phyloP scores from a whole-genome alignment of 2,113 vertebrate species.

The Morone saxatilis region DNA sequence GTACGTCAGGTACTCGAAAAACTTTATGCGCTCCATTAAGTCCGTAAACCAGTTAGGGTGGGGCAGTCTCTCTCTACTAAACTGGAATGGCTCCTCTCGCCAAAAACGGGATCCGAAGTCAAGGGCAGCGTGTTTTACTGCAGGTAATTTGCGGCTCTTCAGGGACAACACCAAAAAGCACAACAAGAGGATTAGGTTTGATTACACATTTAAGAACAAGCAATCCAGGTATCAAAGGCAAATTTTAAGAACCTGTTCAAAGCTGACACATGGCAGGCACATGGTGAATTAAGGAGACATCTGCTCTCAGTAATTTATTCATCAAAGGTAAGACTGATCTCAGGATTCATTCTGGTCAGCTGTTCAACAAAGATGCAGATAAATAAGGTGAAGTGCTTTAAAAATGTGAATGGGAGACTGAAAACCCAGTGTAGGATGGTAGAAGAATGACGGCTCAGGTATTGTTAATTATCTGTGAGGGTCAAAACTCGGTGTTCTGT shows the following conservation, averaged over 20 bases:
- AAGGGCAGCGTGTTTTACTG: conserved; percentile 61
- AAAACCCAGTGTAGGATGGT: not conserved
- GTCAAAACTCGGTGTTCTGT: not conserved
- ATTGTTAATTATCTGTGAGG: not conserved
- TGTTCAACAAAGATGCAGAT: conserved; percentile 36
- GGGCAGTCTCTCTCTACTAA: conserved; percentile 36
- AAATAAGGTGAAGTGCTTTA: conserved; percentile 30
- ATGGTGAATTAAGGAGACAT: conserved; percentile 67
- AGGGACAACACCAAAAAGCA: conserved; percentile 69
- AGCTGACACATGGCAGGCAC: conserved; percentile 59
- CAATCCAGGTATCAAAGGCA: conserved; percentile 66
- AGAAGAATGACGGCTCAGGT: not conserved
- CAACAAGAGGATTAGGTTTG: conserved; percentile 75
- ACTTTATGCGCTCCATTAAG: conserved; percentile 51
- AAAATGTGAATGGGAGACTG: conserved; percentile 9
- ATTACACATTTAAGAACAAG: conserved; percentile 77
- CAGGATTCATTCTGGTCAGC: conserved; percentile 48
- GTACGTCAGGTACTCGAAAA: conserved; percentile 35
- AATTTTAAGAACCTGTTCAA: conserved; percentile 66
- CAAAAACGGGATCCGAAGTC: conserved; percentile 61
- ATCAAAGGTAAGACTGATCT: conserved; percentile 64
- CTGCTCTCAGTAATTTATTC: conserved; percentile 59
- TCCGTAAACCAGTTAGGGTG: conserved; percentile 53
- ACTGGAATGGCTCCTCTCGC: conserved; percentile 51
- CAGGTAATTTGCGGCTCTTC: conserved; percentile 73